Percentiles rank a stretch among this genome's conserved stretches.
Conservation (phyloP, 2,113 vertebrate genomes). For the Pogona vitticeps region DNA sequence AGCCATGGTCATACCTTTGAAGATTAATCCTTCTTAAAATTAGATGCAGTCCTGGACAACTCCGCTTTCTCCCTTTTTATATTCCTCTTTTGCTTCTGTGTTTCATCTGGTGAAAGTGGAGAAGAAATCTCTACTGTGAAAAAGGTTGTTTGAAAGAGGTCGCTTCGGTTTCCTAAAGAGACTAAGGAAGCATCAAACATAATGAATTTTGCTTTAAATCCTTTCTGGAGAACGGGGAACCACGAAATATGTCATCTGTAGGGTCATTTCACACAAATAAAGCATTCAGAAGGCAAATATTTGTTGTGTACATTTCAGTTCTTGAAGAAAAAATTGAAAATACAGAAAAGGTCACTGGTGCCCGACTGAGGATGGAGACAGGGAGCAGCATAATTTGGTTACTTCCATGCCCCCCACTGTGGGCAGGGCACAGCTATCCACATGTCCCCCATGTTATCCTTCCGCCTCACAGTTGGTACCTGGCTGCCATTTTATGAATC, state of each 20-base stretch:
- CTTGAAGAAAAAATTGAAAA: conserved; percentile 54
- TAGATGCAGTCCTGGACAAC: conserved; percentile 16
- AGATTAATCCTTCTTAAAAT: conserved; percentile 30
- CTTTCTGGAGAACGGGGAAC: background rate
- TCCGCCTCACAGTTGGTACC: too few species aligned
- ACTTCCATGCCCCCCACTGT: background rate
- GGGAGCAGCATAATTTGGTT: background rate
- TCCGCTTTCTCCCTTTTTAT: accelerated
- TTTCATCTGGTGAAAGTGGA: background rate
- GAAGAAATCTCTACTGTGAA: accelerated
- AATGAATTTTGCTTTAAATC: accelerated
- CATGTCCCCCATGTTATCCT: too few species aligned
- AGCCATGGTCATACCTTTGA: background rate
- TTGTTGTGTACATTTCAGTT: background rate
- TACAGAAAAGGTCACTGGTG: conserved; percentile 30
- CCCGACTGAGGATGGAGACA: background rate
- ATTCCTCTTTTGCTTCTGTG: background rate
- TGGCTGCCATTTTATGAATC: too few species aligned
- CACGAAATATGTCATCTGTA: background rate
- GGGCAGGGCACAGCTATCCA: too few species aligned
- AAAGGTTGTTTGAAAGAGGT: background rate
- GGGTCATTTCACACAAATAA: accelerated
- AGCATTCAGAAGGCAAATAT: background rate
- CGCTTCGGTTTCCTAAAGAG: background rate
- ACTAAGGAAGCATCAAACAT: background rate